These are phyloP conservation scores for Melikaiella ostensackeni DNA, from an alignment of 2,888 invertebrate genomes.

Conservation along the genomic window DNA sequence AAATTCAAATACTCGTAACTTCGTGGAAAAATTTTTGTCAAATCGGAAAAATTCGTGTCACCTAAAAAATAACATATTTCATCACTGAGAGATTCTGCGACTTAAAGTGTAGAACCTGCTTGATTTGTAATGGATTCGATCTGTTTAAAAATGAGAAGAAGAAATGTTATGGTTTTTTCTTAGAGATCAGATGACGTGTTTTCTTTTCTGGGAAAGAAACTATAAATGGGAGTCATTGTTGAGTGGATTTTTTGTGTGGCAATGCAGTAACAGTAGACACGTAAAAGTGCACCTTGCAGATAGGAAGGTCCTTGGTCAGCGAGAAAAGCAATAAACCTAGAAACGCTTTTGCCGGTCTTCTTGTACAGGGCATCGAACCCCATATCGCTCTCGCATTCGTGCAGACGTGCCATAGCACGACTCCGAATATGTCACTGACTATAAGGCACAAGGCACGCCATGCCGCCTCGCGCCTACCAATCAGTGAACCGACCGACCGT, in stretches of 20 bases:
- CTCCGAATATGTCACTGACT: slow-evolving; percentile 55
- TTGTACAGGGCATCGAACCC: slow-evolving; percentile 71
- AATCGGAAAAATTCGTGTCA: no score
- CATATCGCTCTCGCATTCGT: slow-evolving; percentile 51
- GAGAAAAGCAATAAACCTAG: slow-evolving; percentile 63
- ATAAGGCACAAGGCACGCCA: slow-evolving; percentile 47
- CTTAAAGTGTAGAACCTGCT: no score
- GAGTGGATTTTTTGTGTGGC: not conserved
- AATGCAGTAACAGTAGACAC: slow-evolving; percentile 2
- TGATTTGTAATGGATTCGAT: no score
- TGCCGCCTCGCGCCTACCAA: not conserved
- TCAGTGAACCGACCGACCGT: not conserved
- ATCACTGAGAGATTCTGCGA: no score
- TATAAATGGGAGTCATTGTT: slow-evolving; percentile 13
- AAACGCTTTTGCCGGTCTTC: slow-evolving; percentile 66
- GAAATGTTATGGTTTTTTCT: slow-evolving; percentile 4
- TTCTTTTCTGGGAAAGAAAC: not conserved
- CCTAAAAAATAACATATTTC: no score
- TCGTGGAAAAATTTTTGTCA: no score
- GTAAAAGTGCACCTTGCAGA: slow-evolving; percentile 30
- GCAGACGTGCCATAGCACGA: slow-evolving; percentile 40
- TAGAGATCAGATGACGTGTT: not conserved
- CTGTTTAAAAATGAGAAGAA: not conserved
- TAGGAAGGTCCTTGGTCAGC: slow-evolving; percentile 23
- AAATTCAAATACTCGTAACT: no score